Evolutionary conservation across 2,113 vertebrate genomes (phyloP), one percentile per base, ranked within the genome.

Genomic region (Malurus melanocephalus): DNA sequence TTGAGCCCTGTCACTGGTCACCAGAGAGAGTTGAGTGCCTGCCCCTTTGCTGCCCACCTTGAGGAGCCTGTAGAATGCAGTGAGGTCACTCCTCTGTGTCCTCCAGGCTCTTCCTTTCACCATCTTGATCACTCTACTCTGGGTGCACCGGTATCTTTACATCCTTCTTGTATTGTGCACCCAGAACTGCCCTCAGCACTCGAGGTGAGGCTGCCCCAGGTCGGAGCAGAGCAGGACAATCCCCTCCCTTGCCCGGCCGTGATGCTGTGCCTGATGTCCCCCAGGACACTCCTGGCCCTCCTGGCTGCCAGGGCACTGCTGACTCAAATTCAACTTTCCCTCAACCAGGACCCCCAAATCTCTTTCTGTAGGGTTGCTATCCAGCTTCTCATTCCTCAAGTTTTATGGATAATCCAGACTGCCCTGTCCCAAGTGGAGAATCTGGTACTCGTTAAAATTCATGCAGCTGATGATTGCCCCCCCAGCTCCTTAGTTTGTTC

Each of bases 161-260:
- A 42, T 52, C 40, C 40, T 30, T 35, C 28, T 32, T 38, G 10
- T 2, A 22, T 1, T 52, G 38, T 69, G 35, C 1, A 0, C 20
- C 15, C 17, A 12, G 16, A 66, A 1, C 66, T 5, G 11, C 23
- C 23, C 32, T 2, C 61, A 28, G 9, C 2, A 13, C 32, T 33
- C 0, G 0, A 81, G n/a, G 38, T 17, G 38, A 24, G 46, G 45
- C 32, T 0, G 0, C 22, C 33, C 15, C 7, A 26, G 27, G 3
- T 16, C 45, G 26, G 42, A 10, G 38, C 18, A 9, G 24, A 30
- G 35, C 0, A 0, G 61, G 35, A 55, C 46, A 43, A 1, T 64
- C 16, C 0, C 16, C 16, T 75, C 35, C 32, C 45, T 53, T 4
- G 0, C 3, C 4, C 0, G 0, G 26, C 35, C 17, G 3, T 0